These are phyloP conservation scores for Gallinago jamesoni DNA, from an alignment of 2,113 vertebrate genomes.

Conservation along the genomic window DNA sequence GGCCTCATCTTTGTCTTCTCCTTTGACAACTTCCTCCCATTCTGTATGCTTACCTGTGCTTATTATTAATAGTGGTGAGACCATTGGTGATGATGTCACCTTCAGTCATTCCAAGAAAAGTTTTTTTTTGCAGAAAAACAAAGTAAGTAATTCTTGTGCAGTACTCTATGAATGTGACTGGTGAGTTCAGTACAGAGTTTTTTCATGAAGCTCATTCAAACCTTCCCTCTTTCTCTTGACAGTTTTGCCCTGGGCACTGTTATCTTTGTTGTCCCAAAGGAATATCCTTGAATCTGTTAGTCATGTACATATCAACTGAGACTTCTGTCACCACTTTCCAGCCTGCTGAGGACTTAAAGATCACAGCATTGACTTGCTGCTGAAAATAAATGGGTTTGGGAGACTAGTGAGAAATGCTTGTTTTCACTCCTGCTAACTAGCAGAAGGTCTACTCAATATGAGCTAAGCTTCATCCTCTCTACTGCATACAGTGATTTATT, in stretches of 20 bases:
- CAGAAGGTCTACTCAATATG: neutral
- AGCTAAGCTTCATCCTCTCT: neutral
- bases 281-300: constrained; percentile 14
- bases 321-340: constrained; percentile 12
- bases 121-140: neutral
- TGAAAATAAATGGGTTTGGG: constrained; percentile 10
- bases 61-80: neutral
- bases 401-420: neutral
- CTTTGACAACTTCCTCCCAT: neutral
- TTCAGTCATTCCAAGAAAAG: neutral
- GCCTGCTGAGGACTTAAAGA: neutral
- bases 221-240: constrained; percentile 7
- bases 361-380: neutral
- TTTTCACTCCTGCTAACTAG: neutral
- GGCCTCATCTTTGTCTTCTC: neutral
- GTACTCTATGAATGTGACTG: neutral
- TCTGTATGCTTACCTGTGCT: neutral
- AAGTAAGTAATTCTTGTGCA: neutral
- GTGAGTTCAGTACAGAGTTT: neutral
- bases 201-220: neutral
- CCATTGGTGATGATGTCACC: neutral
- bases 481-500: neutral
- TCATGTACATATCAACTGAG: neutral
- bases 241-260: constrained; percentile 10
- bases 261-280: constrained; percentile 29